Base-by-base conservation (phyloP, 2,888 invertebrate genomes). In the Mimas tiliae region DNA sequence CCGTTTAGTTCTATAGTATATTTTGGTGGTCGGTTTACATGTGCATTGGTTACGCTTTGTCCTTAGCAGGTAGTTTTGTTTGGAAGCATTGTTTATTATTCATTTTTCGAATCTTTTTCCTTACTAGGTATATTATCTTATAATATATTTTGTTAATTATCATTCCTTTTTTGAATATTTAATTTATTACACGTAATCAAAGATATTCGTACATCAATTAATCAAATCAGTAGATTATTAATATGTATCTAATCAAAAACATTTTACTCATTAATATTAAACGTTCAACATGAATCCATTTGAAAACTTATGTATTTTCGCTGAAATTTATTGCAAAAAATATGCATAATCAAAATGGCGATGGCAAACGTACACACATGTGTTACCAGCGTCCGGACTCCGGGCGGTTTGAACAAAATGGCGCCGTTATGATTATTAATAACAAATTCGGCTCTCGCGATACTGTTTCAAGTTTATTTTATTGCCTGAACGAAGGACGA, bases 401-500 rank as follows among this genome's bases (percentile, higher is more conserved):
- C 65, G 67, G 78, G 72, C 78, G 80, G 77, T 80, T 81, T 82
- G 80, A 75, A 80, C 85, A 87, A 91, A 87, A 91, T 89, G 92
- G 91, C 91, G 91, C 84, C 89, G 86, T 83, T 89, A 87, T 86
- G 86, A 90, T 92, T 92, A 92, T 91, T 92, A 91, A 92, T 91
- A 92, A 90, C 87, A 86, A 91, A 88, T 86, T 88, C 80, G 82
- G 77, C 77, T 76, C 76, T 80, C 76, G 84, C 85, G 85, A 86
- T 86, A 86, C 79, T 87, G 89, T 91, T 90, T 88, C 87, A 82
- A 79, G 82, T 84, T 83, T 83, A 80, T 84, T 88, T 87, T 87
- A 87, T 85, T 84, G 81, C 70, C 83, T 83, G 82, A 80, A 81
- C 80, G 82, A 82, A 84, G 84, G 83, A 82, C 85, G 83, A 83